Base-by-base conservation (phyloP, 1,140 invertebrate species). In the Drosophila oshimai region DNA sequence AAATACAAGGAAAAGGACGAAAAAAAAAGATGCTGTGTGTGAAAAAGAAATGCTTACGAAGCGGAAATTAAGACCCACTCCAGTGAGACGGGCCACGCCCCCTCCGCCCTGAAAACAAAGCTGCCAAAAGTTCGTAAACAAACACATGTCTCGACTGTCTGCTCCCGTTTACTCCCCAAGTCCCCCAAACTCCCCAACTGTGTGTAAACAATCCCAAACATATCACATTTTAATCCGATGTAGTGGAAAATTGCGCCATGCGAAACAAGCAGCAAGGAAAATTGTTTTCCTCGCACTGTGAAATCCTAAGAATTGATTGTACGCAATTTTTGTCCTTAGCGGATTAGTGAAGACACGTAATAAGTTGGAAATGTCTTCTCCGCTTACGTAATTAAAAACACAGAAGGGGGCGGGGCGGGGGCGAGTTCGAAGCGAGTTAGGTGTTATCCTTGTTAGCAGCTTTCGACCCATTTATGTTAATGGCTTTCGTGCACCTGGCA, bases 221-320 rank as follows among this genome's bases (percentile, higher is more conserved):
- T 88, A 87, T 87, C 81, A 87, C 81, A 87, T 88, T 87, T 87
- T 87, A 87, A 87, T 87, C 81, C 81, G 69, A 88, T 87, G 81
- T 87, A 88, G 83, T 87, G 76, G 83, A 87, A 87, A 87, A 87
- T 87, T 87, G 81, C 64, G 58, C 70, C 75, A 75, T 50, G 79
- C 58, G 57, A 58, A 58, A 58, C 58, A 62, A 57, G 51, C 57
- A 10, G 57, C 31, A 4, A 34, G 47, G 60, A 61, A 71, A 80
- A 86, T 80, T 86, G 80, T 86, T 74, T 67, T 57, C 22, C 45
- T 53, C 26, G 34, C 29, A 58, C 39, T 45, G 42, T 33, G 53
- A 60, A 58, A 33, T 31, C 49, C 46, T n/a, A 42, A 33, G 64
- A 74, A 87, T 87, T 87, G 81, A 87, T 88, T 77, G 71, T 65